These are phyloP conservation scores for Micronycteris hirsuta DNA, from an alignment of 2,113 vertebrate genomes.

Conservation along the genomic window DNA sequence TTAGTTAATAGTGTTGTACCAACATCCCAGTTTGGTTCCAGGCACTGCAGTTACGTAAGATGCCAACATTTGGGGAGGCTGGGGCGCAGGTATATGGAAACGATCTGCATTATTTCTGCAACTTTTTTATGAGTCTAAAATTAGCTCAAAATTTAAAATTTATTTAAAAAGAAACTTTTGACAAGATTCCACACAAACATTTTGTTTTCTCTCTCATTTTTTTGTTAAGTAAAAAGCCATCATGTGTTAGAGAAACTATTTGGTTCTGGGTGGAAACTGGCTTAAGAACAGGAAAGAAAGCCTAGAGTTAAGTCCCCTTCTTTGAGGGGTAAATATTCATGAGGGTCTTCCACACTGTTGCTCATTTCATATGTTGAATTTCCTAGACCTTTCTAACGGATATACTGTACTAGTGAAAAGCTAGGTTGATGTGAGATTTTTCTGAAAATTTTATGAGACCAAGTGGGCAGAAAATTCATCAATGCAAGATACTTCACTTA, in stretches of 20 bases:
- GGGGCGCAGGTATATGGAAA: neutral
- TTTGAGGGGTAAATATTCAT: neutral
- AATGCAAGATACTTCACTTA: neutral
- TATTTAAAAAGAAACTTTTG: neutral
- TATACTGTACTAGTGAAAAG: neutral
- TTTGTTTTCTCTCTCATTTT: neutral
- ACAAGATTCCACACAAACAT: neutral
- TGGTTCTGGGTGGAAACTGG: constrained; percentile 14
- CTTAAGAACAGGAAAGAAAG: neutral
- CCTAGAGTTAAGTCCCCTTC: neutral
- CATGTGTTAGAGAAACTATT: neutral
- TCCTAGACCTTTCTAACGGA: neutral
- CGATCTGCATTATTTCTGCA: neutral
- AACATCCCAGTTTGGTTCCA: neutral
- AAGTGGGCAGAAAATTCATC: neutral
- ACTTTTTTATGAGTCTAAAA: constrained; percentile 29
- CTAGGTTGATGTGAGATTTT: neutral
- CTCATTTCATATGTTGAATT: neutral
- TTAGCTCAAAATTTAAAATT: neutral
- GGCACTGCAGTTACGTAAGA: neutral
- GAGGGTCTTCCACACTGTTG: neutral
- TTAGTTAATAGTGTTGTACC: neutral
- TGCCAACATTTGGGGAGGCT: neutral
- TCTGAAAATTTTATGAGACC: constrained; percentile 9
- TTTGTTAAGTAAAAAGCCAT: constrained; percentile 11